Evolutionary conservation across 2,797 vertebrate species (phyloP), one percentile per base, ranked within the genome.

Genomic region (Macrochelys suwanniensis): DNA sequence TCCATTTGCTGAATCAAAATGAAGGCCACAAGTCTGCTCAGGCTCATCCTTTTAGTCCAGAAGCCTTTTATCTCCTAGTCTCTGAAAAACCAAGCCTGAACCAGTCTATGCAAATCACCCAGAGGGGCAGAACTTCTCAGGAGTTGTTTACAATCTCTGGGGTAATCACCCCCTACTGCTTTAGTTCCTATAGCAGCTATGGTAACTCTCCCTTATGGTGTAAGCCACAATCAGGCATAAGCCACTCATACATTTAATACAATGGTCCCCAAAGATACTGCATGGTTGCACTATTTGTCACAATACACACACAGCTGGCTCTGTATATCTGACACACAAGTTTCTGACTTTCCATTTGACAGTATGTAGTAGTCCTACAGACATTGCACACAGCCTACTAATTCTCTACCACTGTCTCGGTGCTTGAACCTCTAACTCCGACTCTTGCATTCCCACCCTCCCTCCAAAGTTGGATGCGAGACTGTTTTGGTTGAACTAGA

Each of bases 281-380:
- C 8, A 37, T 21, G 65, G 9, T 68, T 68, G n/a, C 65, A 42
- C 10, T 71, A 17, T 37, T 33, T 68, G 54, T 17, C 26, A 56
- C 37, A 42, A 90, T 94, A 74, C 88, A 96, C 88, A 93, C 91
- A 95, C 94, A 88, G 89, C 85, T 94, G 93, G 86, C 56, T 76
- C 81, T 74, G 80, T 61, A 83, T 76, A 86, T 57, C 89, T 95
- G 85, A 89, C 89, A 84, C 28, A 88, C 21, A 80, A 77, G 61
- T 50, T 47, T 88, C 80, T 31, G 19, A 51, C 53, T 71, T 86
- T 74, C 86, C 50, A 47, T 84, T 83, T 93, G 80, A 92, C 92
- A 95, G 50, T 74, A 88, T 84, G 87, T 93, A 92, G 89, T 79
- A 59, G 71, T 47, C 76, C 83, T 42, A 59, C 51, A 88, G 85